Evolutionary conservation across 2,888 invertebrate genomes (phyloP), one percentile per base, ranked within the genome.

Genomic region (Yponomeuta plumbellus): DNA sequence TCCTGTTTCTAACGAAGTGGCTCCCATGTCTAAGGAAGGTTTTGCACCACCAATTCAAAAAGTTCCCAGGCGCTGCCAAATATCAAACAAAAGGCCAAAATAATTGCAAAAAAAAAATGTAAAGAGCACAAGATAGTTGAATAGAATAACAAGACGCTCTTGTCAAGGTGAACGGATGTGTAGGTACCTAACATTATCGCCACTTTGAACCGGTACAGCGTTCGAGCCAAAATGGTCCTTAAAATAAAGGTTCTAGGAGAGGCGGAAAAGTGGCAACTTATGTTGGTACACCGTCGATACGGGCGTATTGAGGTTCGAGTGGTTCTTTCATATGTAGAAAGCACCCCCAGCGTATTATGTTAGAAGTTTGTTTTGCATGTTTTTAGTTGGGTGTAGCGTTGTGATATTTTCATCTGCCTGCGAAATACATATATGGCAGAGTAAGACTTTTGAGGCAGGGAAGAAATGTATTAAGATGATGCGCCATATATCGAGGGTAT

Each of bases 221-320:
- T 23, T 17, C 26, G 17, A 61, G 17, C 34, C 21, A 59, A 23
- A 59, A 22, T 22, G 11, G 6, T 6, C 21, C 58, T 58, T 26
- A 6, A 61, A 11, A 61, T 61, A 17, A 34, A 26, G 11, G n/a
- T 1, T 61, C 13, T 17, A 26, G 61, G 22, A 63, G 44, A 44
- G 63, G 22, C 23, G 10, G 23, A 59, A 11, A 39, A 34, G 26
- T 34, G 17, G 62, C 26, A 26, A 11, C 23, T n/a, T 61, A n/a
- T 13, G 26, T 23, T 62, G 63, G 4, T 22, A 4, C 11, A 20
- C 21, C 20, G 40, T 26, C 70, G 71, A 79, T 80, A 76, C 76
- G 80, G 80, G 80, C 68, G 69, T 71, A 79, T 80, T 80, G 73
- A 78, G 69, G 61, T 69, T 64, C 66, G 73, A 64, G 64, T 61